Evolutionary conservation across 2,888 invertebrate genomes (phyloP), one percentile per base, ranked within the genome.

Genomic region (Abrostola tripartita): DNA sequence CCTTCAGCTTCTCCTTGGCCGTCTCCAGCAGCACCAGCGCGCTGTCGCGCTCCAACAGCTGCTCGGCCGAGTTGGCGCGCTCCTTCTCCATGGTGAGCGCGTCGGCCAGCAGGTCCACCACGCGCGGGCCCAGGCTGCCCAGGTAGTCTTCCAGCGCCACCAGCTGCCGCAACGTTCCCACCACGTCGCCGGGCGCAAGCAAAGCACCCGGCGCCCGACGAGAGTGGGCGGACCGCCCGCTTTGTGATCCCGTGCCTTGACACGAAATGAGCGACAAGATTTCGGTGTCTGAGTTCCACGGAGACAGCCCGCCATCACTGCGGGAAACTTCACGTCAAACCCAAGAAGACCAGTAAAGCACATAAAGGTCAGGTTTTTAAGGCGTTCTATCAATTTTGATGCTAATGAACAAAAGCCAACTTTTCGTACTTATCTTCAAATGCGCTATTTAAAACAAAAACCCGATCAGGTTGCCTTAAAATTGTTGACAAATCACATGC

Each of bases 1-100:
- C 97, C 88, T 97, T 97, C 52, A 98, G 91, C 88, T 98, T 98
- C 88, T 98, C 98, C 83, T 98, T 98, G 0, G 97, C 96, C 0
- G 98, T 98, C 91, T 98, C 98, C 71, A 98, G 96, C 73, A 98
- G 93, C 0, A 97, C 97, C 78, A 96, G 96, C 59, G 97, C 96
- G 47, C 96, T 95, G 57, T 98, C 97, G 68, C 96, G 96, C 57
- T 96, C 95, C 0, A 98, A 89, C 47, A 98, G 86, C 65, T 96
- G 96, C 74, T 97, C 97, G 0, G 97, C 96, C 2, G 97, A 97
- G 88, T 97, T 97, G 0, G 97, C 95, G 75, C 95, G 95, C 1
- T 90, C 92, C 92, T 97, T 98, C 83, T 98, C 98, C 90, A 98
- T 95, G 44, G 96, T 97, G 52, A 98, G 88, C 0, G 98, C 98